A percentile compares a stretch with the other conserved stretches of the same genome.
These are phyloP conservation scores for Troglohyphantes excavatus DNA, from an alignment of 2,888 invertebrate genomes.

Conservation along the genomic window DNA sequence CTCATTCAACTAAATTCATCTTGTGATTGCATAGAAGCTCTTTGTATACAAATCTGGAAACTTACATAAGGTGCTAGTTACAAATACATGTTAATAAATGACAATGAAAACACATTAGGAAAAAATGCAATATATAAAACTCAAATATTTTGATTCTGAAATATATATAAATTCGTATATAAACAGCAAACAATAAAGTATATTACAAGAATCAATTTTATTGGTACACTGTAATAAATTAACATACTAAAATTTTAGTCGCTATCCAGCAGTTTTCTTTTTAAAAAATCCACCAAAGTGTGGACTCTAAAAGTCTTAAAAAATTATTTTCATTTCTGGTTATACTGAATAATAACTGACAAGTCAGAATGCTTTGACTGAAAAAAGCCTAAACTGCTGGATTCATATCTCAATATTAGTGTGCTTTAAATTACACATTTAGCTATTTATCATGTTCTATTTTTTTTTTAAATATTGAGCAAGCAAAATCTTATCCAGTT, in stretches of 20 bases:
- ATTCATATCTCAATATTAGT: too few relatives aligned
- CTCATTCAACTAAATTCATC: background rate
- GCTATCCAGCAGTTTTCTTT: background rate
- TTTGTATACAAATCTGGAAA: slow-evolving; percentile 8
- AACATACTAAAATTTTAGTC: background rate
- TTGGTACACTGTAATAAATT: slow-evolving; percentile 24
- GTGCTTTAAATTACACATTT: too few relatives aligned
- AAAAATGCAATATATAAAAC: slow-evolving; percentile 39
- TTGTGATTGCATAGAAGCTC: slow-evolving; percentile 7
- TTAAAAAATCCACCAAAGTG: too few relatives aligned
- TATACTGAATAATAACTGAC: too few relatives aligned
- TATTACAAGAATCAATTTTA: slow-evolving; percentile 37
- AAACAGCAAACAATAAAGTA: slow-evolving; percentile 48
- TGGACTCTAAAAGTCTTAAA: too few relatives aligned
- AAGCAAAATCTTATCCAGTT: too few relatives aligned
- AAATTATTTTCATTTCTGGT: too few relatives aligned
- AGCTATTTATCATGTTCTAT: too few relatives aligned
- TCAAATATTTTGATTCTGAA: slow-evolving; percentile 62
- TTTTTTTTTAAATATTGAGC: too few relatives aligned
- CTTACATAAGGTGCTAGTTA: slow-evolving; percentile 25
- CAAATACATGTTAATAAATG: slow-evolving; percentile 41
- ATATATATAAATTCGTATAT: slow-evolving; percentile 43
- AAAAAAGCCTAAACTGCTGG: too few relatives aligned
- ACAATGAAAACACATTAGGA: slow-evolving; percentile 49
- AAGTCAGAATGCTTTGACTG: too few relatives aligned